phyloP scores from a whole-genome alignment of 2,113 vertebrate species.

The Mixornis gularis region DNA sequence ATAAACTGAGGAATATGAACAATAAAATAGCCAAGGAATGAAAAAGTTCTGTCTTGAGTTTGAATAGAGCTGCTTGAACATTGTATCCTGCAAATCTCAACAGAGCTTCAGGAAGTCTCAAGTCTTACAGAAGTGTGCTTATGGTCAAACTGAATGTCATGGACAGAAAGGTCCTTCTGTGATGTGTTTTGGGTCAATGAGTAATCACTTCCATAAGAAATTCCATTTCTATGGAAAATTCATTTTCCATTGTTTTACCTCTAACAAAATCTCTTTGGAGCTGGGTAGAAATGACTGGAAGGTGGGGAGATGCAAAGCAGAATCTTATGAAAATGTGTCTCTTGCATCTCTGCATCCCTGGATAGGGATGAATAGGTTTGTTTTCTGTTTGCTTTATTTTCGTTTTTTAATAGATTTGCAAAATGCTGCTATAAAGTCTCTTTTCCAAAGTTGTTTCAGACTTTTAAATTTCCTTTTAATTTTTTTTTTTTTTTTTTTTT shows the following conservation, averaged over 20 bases:
- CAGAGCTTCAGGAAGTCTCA: background rate
- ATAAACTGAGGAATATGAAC: background rate
- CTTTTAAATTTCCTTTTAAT: background rate
- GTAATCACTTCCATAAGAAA: background rate
- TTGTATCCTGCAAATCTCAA: background rate
- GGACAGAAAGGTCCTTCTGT: background rate
- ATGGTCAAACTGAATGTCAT: background rate
- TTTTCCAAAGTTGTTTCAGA: background rate
- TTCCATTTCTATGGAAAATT: background rate
- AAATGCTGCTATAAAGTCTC: background rate
- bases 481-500: no score
- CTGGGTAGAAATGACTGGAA: background rate
- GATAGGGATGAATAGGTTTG: background rate
- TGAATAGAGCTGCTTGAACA: background rate
- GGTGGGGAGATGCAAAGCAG: background rate
- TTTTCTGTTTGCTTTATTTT: background rate
- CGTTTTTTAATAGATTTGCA: background rate
- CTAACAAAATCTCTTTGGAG: background rate
- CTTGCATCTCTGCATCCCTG: background rate
- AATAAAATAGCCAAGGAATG: background rate
- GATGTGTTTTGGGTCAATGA: background rate
- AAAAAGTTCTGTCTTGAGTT: background rate
- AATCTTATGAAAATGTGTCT: background rate
- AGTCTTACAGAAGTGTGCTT: background rate
- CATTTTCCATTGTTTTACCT: background rate